Evolutionary conservation across 2,888 invertebrate genomes (phyloP).

Genomic region (Loripinus fragilis): DNA sequence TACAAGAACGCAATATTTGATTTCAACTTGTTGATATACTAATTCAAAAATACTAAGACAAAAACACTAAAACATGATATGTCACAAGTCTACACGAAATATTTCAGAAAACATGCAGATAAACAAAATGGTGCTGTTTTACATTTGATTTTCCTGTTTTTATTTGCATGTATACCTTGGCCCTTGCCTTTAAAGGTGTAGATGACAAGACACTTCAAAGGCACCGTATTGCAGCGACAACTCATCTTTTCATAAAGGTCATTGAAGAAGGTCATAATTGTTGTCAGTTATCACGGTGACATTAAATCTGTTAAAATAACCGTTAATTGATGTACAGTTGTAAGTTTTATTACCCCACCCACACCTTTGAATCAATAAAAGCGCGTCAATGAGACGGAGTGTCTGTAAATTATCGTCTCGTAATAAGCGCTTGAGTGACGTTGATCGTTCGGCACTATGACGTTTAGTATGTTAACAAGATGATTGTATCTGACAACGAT

Average conservation of each 20-base stretch:
- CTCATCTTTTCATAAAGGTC: conserved; percentile 3
- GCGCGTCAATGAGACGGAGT: conserved; percentile 19
- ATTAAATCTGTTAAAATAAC: conserved; percentile 20
- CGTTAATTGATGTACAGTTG: conserved; percentile 20
- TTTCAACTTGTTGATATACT: no score
- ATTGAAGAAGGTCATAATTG: conserved; percentile 7
- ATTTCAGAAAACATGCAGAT: neutral
- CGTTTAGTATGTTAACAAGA: conserved; percentile 42
- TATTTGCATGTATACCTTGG: neutral
- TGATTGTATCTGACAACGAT: conserved; percentile 50
- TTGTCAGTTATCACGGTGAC: conserved; percentile 12
- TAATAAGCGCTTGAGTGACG: conserved; percentile 22
- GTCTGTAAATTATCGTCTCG: conserved; percentile 22
- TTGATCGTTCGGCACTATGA: conserved; percentile 29
- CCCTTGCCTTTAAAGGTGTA: neutral
- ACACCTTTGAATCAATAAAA: conserved; percentile 20
- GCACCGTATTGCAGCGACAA: neutral
- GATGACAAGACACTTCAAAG: conserved; percentile 3
- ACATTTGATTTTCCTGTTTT: neutral
- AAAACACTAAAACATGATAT: neutral
- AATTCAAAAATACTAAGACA: no score
- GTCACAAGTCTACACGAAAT: neutral
- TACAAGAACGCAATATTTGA: no score
- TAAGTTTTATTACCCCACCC: conserved; percentile 26
- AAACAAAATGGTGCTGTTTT: neutral